Conservation (phyloP, 1,140 invertebrate genomes). For the Drosophila melanica region DNA sequence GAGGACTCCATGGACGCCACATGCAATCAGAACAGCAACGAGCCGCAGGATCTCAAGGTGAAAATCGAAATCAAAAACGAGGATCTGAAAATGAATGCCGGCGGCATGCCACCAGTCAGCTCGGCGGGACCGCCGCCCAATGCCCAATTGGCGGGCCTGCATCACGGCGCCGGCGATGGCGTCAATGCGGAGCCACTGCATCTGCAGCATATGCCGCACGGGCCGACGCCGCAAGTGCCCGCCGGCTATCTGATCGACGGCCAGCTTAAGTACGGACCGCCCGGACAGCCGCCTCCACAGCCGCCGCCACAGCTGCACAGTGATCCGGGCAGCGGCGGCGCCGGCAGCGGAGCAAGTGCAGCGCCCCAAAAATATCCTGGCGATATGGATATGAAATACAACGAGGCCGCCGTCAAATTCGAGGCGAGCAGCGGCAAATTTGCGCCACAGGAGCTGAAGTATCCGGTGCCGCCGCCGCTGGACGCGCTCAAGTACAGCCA, state of each 20-base stretch:
- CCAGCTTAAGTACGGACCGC: constrained; percentile 70
- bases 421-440: constrained; percentile 55
- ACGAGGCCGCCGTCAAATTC: constrained; percentile 61
- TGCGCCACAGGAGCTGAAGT: constrained; percentile 76
- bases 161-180: constrained; percentile 23
- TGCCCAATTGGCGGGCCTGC: constrained; percentile 29
- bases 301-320: constrained; percentile 74
- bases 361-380: constrained; percentile 75
- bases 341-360: constrained; percentile 1
- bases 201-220: constrained; percentile 59
- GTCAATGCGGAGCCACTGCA: constrained; percentile 53
- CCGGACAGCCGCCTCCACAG: constrained; percentile 52
- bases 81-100: constrained; percentile 57
- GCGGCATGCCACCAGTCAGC: constrained; percentile 43
- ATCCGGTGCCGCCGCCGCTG: constrained; percentile 70
- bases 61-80: constrained; percentile 83
- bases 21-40: constrained; percentile 83
- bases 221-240: constrained; percentile 51
- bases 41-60: constrained; percentile 83
- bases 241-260: constrained; percentile 75
- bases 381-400: constrained; percentile 79
- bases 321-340: constrained; percentile 39
- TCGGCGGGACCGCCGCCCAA: constrained; percentile 48
- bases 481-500: constrained; percentile 81
- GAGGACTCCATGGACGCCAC: constrained; percentile 83